These are phyloP conservation scores for Ardeotis arabs DNA, from an alignment of 2,113 vertebrate genomes.

Conservation along the genomic window DNA sequence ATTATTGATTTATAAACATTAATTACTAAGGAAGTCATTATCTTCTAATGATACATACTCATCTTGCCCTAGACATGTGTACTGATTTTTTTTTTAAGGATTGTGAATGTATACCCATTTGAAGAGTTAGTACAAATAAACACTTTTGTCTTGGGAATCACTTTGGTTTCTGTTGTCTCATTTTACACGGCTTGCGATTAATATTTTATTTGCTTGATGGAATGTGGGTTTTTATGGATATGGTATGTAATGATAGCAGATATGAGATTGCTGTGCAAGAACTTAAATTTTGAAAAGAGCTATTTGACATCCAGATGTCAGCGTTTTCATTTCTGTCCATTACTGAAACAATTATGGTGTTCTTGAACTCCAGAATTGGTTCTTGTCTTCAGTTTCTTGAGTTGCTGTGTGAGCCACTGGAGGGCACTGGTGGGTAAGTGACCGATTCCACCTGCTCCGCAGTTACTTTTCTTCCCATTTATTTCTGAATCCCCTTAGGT, in stretches of 20 bases:
- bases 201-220: neutral
- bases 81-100: conserved; percentile 55
- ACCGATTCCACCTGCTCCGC: neutral
- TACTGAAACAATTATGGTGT: neutral
- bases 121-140: conserved; percentile 73
- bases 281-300: neutral
- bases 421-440: conserved; percentile 28
- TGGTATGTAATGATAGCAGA: neutral
- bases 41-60: neutral
- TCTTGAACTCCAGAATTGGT: neutral
- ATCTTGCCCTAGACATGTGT: neutral
- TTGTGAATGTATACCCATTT: conserved; percentile 44
- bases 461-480: neutral
- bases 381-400: neutral
- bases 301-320: neutral
- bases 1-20: neutral
- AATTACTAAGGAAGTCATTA: neutral
- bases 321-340: neutral
- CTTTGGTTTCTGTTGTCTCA: neutral
- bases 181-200: neutral
- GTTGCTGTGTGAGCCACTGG: conserved; percentile 6
- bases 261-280: neutral
- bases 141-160: conserved; percentile 12
- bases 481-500: neutral
- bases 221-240: neutral